Evolutionary conservation across 2,797 vertebrate species (phyloP), one percentile per base, ranked within the genome.

Genomic region (Psittacula derbiana): DNA sequence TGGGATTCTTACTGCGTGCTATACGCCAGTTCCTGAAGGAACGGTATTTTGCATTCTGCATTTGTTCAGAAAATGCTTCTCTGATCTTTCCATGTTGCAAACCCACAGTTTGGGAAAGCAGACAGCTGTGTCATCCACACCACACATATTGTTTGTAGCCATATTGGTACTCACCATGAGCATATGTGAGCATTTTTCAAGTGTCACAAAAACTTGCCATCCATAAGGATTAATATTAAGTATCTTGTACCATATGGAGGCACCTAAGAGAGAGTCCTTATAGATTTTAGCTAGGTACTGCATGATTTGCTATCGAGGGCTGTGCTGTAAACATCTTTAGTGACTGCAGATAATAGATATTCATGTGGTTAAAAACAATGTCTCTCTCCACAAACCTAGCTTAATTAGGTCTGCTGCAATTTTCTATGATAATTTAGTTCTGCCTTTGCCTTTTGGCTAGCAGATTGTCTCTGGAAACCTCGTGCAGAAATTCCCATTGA

Each of bases 331-430:
- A 75, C 47, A 65, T 81, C 82, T 94, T 96, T 65, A 96, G 88
- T 60, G 73, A 92, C 75, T 61, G 87, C 52, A 92, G 72, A 93
- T 89, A 96, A 94, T 66, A 88, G 84, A 88, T 91, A 91, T 86
- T 93, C 83, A 78, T 65, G 86, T 60, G 64, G 67, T 89, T 96
- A 93, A 92, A 95, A 65, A 66, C 41, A 92, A 74, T 92, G 64
- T 93, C 76, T 57, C 73, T 91, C 81, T 47, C 74, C 71, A 90
- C 85, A 93, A 82, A 90, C 90, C 47, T 47, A 62, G 66, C 96
- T 96, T 97, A 97, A 98, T 95, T 95, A 93, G 81, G 60, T 93
- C 96, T 96, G 86, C 76, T 95, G 57, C 92, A 90, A 95, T 97
- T 97, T 97, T 92, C 93, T 74, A 69, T 43, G 65, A 96, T 70